phyloP scores from a whole-genome alignment of 1,140 invertebrate species.

The Mya arenaria region DNA sequence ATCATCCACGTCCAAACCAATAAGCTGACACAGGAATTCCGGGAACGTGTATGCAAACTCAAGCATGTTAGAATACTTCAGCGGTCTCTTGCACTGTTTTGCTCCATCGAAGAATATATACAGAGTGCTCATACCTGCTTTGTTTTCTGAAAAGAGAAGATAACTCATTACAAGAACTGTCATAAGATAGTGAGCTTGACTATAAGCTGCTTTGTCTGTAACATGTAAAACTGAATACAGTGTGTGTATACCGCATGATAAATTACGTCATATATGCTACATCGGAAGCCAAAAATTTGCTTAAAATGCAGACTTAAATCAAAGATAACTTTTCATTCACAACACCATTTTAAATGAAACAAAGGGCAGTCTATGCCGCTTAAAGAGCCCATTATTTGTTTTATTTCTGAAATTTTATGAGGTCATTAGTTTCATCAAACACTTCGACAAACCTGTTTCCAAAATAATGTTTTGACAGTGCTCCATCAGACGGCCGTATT shows the following conservation, averaged over 20 bases:
- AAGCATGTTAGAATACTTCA: conserved; percentile 15
- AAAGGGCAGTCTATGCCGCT: too few relatives aligned
- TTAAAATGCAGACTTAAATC: neutral
- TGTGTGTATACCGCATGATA: neutral
- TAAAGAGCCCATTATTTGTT: too few relatives aligned
- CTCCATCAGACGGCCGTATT: too few relatives aligned
- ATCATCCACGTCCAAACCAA: conserved; percentile 28
- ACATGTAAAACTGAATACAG: neutral
- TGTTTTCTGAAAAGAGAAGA: conserved; percentile 16
- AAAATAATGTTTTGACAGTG: too few relatives aligned
- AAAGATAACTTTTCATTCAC: too few relatives aligned
- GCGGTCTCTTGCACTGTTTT: neutral
- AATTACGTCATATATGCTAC: neutral
- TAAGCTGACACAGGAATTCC: conserved; percentile 34
- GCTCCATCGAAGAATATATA: conserved; percentile 35
- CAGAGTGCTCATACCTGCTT: neutral
- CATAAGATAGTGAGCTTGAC: neutral
- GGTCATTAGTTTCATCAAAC: too few relatives aligned
- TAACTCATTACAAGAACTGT: neutral
- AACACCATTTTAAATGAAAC: too few relatives aligned
- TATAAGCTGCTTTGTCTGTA: neutral
- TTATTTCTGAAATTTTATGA: too few relatives aligned
- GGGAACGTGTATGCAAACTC: conserved; percentile 44
- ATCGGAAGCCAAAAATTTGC: neutral
- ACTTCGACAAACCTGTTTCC: too few relatives aligned